These are phyloP conservation scores for Stichodactyla mertensii DNA, from an alignment of 64 coral and sea anemone species.

Conservation along the genomic window DNA sequence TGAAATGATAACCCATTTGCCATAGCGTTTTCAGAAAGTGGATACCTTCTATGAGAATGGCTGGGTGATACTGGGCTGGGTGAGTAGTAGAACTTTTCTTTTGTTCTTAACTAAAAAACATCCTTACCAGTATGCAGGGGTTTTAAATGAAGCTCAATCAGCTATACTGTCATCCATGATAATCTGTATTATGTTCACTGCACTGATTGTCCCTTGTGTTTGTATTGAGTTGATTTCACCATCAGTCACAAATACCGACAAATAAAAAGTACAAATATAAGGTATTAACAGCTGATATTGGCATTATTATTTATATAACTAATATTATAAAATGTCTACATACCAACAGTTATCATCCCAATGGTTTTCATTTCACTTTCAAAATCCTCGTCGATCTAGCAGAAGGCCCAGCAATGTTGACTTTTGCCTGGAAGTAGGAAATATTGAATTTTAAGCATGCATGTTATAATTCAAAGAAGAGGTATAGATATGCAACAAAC, in stretches of 20 bases:
- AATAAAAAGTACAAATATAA: background rate
- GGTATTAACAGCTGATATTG: background rate
- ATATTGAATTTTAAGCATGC: background rate
- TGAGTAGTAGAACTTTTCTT: too few relatives aligned
- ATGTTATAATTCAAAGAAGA: too few relatives aligned
- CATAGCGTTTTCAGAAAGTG: too few relatives aligned
- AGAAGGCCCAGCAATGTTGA: constrained; percentile 49
- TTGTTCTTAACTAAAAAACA: background rate
- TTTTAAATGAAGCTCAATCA: constrained; percentile 16
- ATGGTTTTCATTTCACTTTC: background rate
- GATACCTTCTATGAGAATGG: too few relatives aligned
- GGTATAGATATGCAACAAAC: too few relatives aligned
- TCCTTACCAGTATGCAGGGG: constrained; percentile 1
- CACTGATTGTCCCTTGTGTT: constrained; percentile 15
- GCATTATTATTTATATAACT: background rate
- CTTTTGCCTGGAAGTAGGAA: constrained; percentile 32
- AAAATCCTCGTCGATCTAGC: constrained; percentile 5
- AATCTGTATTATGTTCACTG: constrained; percentile 46
- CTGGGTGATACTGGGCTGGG: too few relatives aligned
- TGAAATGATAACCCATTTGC: too few relatives aligned
- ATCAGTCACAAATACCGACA: constrained; percentile 42
- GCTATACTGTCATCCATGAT: constrained; percentile 39
- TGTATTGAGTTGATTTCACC: constrained; percentile 51
- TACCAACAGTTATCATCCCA: constrained; percentile 13
- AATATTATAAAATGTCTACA: background rate